Evolutionary conservation across 2,113 vertebrate species (phyloP).

Genomic region (Ceyx margarethae): DNA sequence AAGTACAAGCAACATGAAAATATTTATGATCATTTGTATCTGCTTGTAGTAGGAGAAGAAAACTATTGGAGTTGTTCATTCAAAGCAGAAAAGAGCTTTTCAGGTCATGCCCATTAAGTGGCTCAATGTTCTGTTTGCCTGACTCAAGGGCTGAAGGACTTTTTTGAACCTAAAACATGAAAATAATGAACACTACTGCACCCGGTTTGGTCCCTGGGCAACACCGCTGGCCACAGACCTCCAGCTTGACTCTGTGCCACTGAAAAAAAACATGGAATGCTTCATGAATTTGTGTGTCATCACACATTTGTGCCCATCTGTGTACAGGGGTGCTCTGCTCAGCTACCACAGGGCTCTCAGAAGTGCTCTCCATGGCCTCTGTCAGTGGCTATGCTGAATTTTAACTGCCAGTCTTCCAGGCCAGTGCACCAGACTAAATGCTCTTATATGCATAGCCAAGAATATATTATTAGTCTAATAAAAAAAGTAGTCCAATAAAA

Average conservation of each 20-base stretch:
- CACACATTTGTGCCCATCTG: background rate
- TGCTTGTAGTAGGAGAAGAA: background rate
- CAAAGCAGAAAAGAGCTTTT: background rate
- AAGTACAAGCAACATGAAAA: background rate
- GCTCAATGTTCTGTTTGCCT: background rate
- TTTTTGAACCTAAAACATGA: background rate
- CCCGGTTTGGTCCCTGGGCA: too few species aligned
- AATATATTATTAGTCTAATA: background rate
- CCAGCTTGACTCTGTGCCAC: too few species aligned
- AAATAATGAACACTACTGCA: too few species aligned
- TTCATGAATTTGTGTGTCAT: background rate
- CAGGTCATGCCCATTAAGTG: background rate
- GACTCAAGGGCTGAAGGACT: background rate
- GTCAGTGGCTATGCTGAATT: background rate
- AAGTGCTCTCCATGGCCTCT: background rate
- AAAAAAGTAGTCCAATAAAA: background rate
- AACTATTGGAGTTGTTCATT: background rate
- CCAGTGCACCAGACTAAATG: background rate
- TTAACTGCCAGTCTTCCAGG: background rate
- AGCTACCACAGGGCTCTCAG: background rate
- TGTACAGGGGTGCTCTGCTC: rapidly evolving
- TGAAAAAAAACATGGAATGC: too few species aligned
- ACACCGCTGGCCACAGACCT: too few species aligned
- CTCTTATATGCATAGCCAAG: background rate
- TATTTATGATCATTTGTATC: background rate